Conservation (phyloP, 2,797 vertebrate genomes). For the Margarornis squamiger region DNA sequence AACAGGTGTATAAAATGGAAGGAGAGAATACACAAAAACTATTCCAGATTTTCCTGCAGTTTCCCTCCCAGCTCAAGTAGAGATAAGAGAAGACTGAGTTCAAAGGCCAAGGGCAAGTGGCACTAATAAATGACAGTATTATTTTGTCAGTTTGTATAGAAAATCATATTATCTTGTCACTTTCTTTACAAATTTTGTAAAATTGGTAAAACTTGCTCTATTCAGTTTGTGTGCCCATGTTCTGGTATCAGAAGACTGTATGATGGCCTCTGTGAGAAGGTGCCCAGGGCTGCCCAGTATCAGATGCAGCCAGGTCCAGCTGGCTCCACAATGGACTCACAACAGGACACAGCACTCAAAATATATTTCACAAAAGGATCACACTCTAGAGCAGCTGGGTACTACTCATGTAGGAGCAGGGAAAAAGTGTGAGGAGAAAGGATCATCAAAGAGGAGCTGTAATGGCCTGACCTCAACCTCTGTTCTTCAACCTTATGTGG, state of each 20-base stretch:
- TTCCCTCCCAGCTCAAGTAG: neutral
- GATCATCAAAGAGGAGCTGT: neutral
- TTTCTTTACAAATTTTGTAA: neutral
- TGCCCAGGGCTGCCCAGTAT: fast-evolving
- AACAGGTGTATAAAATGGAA: neutral
- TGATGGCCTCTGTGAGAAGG: neutral
- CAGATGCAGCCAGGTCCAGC: neutral
- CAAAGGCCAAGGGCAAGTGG: neutral
- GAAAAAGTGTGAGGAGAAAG: neutral
- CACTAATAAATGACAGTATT: neutral
- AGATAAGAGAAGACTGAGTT: neutral
- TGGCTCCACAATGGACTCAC: neutral
- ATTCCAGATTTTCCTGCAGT: neutral
- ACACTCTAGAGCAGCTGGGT: neutral
- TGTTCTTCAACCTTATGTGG: fast-evolving
- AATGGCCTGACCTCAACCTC: neutral
- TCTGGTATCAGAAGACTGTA: neutral
- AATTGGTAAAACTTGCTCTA: neutral
- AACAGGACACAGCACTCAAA: neutral
- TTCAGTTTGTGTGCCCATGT: neutral
- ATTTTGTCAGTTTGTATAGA: neutral
- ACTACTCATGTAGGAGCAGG: neutral
- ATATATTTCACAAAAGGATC: neutral
- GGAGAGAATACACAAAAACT: neutral
- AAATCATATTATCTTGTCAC: neutral